Percentiles rank a stretch among this genome's conserved stretches.
Conservation (phyloP, 2,888 invertebrate species). For the Gari tellinella region DNA sequence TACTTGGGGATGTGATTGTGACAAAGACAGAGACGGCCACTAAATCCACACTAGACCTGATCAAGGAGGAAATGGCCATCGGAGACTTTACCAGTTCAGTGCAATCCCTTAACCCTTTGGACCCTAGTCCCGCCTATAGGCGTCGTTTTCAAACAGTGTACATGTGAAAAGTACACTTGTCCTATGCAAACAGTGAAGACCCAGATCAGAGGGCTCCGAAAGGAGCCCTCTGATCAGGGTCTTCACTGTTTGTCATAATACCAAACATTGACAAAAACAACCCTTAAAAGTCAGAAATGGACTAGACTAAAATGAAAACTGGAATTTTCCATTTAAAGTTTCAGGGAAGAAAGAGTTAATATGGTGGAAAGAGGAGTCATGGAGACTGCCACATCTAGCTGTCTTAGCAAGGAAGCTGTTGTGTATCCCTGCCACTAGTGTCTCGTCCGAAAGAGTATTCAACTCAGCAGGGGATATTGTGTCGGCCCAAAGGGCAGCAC, state of each 20-base stretch:
- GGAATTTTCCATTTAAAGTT: too few relatives aligned
- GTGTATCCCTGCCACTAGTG: slow-evolving; percentile 17
- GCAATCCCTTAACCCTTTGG: neutral
- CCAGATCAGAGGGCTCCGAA: too few relatives aligned
- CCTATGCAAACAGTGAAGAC: too few relatives aligned
- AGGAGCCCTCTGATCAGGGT: too few relatives aligned
- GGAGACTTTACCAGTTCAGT: neutral
- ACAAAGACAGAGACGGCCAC: slow-evolving; percentile 7
- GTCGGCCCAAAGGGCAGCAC: slow-evolving; percentile 13
- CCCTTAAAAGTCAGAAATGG: too few relatives aligned
- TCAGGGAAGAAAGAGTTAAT: too few relatives aligned
- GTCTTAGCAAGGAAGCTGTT: slow-evolving; percentile 5
- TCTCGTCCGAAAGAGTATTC: slow-evolving; percentile 11
- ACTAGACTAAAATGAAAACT: too few relatives aligned
- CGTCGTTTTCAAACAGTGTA: too few relatives aligned
- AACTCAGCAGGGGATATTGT: slow-evolving; percentile 10
- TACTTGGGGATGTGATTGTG: slow-evolving; percentile 16
- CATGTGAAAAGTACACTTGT: too few relatives aligned
- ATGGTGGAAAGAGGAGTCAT: slow-evolving; percentile 15
- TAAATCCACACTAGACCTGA: slow-evolving; percentile 8
- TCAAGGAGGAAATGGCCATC: slow-evolving; percentile 3
- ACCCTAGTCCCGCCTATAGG: too few relatives aligned
- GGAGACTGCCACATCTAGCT: slow-evolving; percentile 13
- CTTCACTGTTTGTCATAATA: too few relatives aligned
- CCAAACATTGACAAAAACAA: too few relatives aligned